These are phyloP conservation scores for Pseudomyrmex concolor DNA, from an alignment of 1,140 invertebrate species.

Conservation along the genomic window DNA sequence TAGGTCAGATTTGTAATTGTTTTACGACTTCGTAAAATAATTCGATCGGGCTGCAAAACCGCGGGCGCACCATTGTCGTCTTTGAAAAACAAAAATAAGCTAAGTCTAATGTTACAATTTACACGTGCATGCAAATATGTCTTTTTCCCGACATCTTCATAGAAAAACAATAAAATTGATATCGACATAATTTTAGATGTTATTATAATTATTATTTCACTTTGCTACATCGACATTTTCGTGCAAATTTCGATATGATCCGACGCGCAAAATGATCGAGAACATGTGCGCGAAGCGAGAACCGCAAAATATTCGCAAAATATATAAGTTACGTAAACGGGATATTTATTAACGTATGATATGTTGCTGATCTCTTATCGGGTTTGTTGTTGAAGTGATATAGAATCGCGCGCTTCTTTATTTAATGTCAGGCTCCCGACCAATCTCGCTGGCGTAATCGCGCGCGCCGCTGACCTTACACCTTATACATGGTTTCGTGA, in stretches of 20 bases:
- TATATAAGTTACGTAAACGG: conserved; percentile 29
- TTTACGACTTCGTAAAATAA: conserved; percentile 32
- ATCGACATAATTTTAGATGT: too few relatives aligned
- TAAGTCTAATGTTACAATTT: neutral
- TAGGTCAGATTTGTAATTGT: conserved; percentile 52
- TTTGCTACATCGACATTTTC: neutral
- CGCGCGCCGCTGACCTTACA: conserved; percentile 42
- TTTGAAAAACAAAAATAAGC: neutral
- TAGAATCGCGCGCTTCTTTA: conserved; percentile 41
- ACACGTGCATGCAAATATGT: neutral
- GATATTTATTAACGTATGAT: conserved; percentile 33
- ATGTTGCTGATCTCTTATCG: conserved; percentile 16
- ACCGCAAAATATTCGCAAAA: conserved; percentile 19
- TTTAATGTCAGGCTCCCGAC: conserved; percentile 32
- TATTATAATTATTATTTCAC: neutral
- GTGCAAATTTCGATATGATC: conserved; percentile 5
- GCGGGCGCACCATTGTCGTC: neutral
- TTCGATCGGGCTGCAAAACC: conserved; percentile 41
- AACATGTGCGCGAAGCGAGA: too few relatives aligned
- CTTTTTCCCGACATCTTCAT: neutral
- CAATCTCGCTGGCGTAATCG: conserved; percentile 29
- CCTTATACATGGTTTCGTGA: conserved; percentile 23
- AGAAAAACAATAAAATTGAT: neutral
- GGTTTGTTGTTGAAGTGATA: conserved; percentile 30
- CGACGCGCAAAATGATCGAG: neutral